Evolutionary conservation across 2,113 vertebrate species (phyloP).

Genomic region (Gymnorhina tibicen): DNA sequence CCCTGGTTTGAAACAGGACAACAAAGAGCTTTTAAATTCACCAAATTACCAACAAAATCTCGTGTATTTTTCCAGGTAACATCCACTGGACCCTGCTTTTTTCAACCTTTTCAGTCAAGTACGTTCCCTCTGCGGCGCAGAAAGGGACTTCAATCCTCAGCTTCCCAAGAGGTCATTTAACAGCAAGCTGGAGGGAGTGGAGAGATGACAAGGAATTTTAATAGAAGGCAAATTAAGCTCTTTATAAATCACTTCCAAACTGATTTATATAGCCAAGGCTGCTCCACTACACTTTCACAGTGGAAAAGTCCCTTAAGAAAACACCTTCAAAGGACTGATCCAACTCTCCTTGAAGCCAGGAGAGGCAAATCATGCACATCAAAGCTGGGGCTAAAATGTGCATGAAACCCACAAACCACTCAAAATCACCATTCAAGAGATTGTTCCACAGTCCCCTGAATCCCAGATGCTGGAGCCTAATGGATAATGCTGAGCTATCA

Average conservation of each 20-base stretch:
- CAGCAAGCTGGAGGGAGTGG: background rate
- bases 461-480: background rate
- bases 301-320: background rate
- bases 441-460: background rate
- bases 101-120: background rate
- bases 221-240: conserved; percentile 16
- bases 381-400: background rate
- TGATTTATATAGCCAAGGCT: background rate
- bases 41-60: background rate
- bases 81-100: background rate
- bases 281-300: background rate
- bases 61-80: background rate
- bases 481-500: background rate
- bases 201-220: conserved; percentile 8
- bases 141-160: background rate
- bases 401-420: background rate
- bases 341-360: background rate
- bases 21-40: background rate
- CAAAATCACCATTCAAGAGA: background rate
- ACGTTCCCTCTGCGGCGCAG: accelerated
- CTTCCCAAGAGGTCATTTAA: conserved; percentile 22
- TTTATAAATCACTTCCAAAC: background rate
- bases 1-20: background rate
- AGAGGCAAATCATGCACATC: background rate
- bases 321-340: background rate